Percentiles rank a stretch among this genome's conserved stretches.
Evolutionary conservation across 1,140 invertebrate species (phyloP).

Genomic region (Armadillidium nasatum): DNA sequence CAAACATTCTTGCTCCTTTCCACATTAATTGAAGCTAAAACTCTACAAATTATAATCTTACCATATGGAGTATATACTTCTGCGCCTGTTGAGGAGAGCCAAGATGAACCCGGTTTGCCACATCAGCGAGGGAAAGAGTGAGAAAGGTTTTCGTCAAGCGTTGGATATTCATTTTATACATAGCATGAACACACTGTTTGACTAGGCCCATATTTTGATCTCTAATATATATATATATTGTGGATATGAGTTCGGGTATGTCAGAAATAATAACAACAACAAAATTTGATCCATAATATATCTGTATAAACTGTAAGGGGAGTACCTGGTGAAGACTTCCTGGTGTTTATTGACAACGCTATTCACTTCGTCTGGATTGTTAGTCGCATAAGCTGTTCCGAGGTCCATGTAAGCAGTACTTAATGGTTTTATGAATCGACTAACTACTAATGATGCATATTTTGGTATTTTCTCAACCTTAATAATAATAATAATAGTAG

Average conservation of each 20-base stretch:
- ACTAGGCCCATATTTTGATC: conserved; percentile 64
- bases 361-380: conserved; percentile 66
- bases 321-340: conserved; percentile 33
- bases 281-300: conserved; percentile 63
- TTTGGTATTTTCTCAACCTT: conserved; percentile 65
- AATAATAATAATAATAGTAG: conserved; percentile 47
- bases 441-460: conserved; percentile 84
- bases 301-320: background rate
- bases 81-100: conserved; percentile 80
- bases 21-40: too few species aligned
- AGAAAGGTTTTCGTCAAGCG: conserved; percentile 54
- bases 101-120: conserved; percentile 83
- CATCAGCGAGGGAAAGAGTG: conserved; percentile 59
- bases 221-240: conserved; percentile 50
- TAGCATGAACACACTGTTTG: conserved; percentile 72
- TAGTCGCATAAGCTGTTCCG: conserved; percentile 71
- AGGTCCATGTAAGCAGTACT: conserved; percentile 87
- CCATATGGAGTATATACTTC: conserved; percentile 89
- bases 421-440: conserved; percentile 82
- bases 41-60: too few species aligned
- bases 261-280: too few species aligned
- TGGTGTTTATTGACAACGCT: conserved; percentile 41
- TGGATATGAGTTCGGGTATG: too few species aligned
- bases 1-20: too few species aligned
- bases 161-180: conserved; percentile 96